Evolutionary conservation across 2,797 vertebrate genomes (phyloP), one percentile per base, ranked within the genome.

Genomic region (Ptychadena robeensis): DNA sequence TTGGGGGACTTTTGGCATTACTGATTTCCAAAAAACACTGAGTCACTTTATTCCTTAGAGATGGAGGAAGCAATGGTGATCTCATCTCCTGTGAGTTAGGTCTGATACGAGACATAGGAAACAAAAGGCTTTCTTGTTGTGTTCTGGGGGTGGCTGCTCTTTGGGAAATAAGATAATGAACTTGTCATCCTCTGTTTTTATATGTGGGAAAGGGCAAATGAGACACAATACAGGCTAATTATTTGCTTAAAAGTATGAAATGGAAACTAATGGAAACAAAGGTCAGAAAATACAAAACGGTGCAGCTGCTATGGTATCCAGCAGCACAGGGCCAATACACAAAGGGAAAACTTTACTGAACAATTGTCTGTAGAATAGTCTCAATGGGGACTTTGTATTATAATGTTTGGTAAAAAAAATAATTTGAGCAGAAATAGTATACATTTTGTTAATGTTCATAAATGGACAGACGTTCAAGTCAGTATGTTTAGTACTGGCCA

Each of bases 31-130:
- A 27, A 65, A 53, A 44, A 15, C 8, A 25, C 10, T 82, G 73
- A 83, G 68, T 83, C 81, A 83, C 40, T 53, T 5, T 78, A 71
- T 71, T 64, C 73, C 81, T 53, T 22, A 82, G 74, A 25, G 32
- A 70, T 79, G 76, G 71, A 61, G 70, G 76, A 80, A 80, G 79
- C 63, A 34, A 44, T 32, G 44, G 31, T 83, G 61, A 85, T 38
- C 15, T 61, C 71, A 75, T 80, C 70, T 79, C 70, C 71, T 75
- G 64, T 64, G 70, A 75, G 34, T 63, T 32, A 64, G 11, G 64
- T 53, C 82, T 80, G 40, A 79, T 85, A 85, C 2, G 5, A 83
- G 40, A 66, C 53, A 61, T 59, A 74, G 77, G 71, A 80, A 85
- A 80, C 63, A 79, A 44, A 73, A 75, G 77, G n/a, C 70, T 85